Evolutionary conservation across 2,113 vertebrate species (phyloP).

Genomic region (Thunnus maccoyii): DNA sequence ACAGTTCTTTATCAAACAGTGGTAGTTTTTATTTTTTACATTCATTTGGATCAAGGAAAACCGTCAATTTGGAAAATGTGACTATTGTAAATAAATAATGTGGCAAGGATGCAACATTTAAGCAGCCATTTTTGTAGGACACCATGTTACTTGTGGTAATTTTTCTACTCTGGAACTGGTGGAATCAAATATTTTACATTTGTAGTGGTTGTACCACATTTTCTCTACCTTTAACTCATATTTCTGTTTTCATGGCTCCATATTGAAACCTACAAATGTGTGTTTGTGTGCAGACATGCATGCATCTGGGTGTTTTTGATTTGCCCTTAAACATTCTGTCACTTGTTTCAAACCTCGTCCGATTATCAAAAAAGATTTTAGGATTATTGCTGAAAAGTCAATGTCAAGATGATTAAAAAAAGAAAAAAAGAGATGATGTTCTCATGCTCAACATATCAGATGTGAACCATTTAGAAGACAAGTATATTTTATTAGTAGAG

Average conservation of each 20-base stretch:
- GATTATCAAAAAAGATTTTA: neutral
- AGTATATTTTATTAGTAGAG: neutral
- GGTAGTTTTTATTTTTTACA: neutral
- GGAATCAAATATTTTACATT: neutral
- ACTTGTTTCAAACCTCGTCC: neutral
- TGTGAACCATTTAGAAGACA: neutral
- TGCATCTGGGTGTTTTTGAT: neutral
- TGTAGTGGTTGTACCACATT: neutral
- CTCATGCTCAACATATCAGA: neutral
- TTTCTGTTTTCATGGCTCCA: neutral
- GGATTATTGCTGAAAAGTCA: neutral
- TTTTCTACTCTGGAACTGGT: neutral
- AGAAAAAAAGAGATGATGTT: neutral
- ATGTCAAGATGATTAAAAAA: neutral
- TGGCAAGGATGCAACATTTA: neutral
- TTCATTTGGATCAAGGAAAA: neutral
- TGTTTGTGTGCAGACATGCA: neutral
- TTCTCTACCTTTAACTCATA: neutral
- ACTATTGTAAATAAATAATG: slow-evolving; percentile 18
- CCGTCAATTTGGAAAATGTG: neutral
- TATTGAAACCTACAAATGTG: neutral
- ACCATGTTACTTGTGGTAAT: fast-evolving
- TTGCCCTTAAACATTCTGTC: neutral
- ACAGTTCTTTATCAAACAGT: neutral
- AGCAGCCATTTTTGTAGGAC: neutral